Conservation (phyloP, 2,888 invertebrate species). For the Drosophila seclusa region DNA sequence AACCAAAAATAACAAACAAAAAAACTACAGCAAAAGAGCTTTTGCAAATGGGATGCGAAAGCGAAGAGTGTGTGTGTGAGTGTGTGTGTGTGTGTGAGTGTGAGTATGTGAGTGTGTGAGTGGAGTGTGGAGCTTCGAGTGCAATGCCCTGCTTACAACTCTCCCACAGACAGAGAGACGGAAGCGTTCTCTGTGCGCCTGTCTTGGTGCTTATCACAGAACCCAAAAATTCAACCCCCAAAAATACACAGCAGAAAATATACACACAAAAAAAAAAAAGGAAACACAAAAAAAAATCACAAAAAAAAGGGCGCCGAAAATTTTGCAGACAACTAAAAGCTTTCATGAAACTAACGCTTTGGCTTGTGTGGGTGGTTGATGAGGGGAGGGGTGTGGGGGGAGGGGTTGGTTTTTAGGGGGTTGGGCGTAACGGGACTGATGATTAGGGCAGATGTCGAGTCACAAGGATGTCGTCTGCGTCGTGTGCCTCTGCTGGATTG, state of each 20-base stretch:
- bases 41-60: slow-evolving; percentile 48
- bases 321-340: slow-evolving; percentile 78
- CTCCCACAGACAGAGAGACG: slow-evolving; percentile 32
- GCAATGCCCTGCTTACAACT: slow-evolving; percentile 79
- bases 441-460: slow-evolving; percentile 76
- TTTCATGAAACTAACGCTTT: slow-evolving; percentile 74
- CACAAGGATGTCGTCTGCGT: slow-evolving; percentile 49
- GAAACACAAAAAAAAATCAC: slow-evolving; percentile 38
- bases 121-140: slow-evolving; percentile 54
- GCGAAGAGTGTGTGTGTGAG: slow-evolving; percentile 7
- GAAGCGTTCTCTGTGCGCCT: slow-evolving; percentile 69
- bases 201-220: slow-evolving; percentile 72
- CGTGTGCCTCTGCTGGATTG: background rate
- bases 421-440: slow-evolving; percentile 42
- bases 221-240: slow-evolving; percentile 75
- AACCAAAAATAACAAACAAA: slow-evolving; percentile 2
- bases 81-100: background rate
- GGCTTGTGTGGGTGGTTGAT: slow-evolving; percentile 3
- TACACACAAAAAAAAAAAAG: slow-evolving; percentile 5
- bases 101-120: slow-evolving; percentile 16
- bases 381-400: background rate
- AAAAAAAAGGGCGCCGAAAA: slow-evolving; percentile 69
- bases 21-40: slow-evolving; percentile 22
- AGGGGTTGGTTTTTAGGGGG: background rate
- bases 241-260: slow-evolving; percentile 43